A percentile compares a stretch with the other conserved stretches of the same genome.
Evolutionary conservation across 2,888 invertebrate genomes (phyloP).

Genomic region (Siphlonurus alternatus): DNA sequence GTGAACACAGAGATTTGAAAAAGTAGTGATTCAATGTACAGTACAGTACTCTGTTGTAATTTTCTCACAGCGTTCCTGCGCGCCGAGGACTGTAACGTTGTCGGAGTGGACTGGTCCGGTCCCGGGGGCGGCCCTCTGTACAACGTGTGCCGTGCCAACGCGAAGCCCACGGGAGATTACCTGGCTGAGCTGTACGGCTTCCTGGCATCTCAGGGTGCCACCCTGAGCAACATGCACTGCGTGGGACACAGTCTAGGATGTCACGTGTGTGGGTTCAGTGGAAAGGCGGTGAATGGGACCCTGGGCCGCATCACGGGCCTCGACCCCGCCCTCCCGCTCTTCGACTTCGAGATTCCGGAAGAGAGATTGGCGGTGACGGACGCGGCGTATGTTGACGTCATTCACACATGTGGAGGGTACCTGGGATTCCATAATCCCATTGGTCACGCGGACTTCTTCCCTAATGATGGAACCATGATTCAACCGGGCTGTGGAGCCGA

Average conservation of each 20-base stretch:
- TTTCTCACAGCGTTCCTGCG: conserved; percentile 24
- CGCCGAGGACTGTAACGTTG: conserved; percentile 28
- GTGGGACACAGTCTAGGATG: conserved; percentile 27
- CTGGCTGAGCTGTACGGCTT: conserved; percentile 22
- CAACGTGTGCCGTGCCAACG: conserved; percentile 14
- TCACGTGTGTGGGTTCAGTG: conserved; percentile 23
- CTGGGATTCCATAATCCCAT: conserved; percentile 41
- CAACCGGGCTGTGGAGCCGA: conserved; percentile 50
- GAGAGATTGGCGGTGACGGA: conserved; percentile 42
- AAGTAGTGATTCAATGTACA: background rate
- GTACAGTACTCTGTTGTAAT: background rate
- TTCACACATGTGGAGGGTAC: conserved; percentile 52
- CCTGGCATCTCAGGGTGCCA: conserved; percentile 18
- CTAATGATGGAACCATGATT: conserved; percentile 45
- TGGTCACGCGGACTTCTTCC: conserved; percentile 59
- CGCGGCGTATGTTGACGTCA: conserved; percentile 54
- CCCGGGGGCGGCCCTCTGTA: conserved; percentile 18
- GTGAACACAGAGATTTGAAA: background rate
- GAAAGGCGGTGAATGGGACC: conserved; percentile 12
- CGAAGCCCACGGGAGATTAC: conserved; percentile 20
- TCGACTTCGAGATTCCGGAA: conserved; percentile 29
- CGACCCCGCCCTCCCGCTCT: conserved; percentile 52
- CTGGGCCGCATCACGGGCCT: conserved; percentile 21
- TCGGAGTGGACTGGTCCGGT: conserved; percentile 32
- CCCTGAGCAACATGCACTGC: conserved; percentile 21